Evolutionary conservation across 2,797 vertebrate genomes (phyloP), one percentile per base, ranked within the genome.

Genomic region (Psittacula derbiana): DNA sequence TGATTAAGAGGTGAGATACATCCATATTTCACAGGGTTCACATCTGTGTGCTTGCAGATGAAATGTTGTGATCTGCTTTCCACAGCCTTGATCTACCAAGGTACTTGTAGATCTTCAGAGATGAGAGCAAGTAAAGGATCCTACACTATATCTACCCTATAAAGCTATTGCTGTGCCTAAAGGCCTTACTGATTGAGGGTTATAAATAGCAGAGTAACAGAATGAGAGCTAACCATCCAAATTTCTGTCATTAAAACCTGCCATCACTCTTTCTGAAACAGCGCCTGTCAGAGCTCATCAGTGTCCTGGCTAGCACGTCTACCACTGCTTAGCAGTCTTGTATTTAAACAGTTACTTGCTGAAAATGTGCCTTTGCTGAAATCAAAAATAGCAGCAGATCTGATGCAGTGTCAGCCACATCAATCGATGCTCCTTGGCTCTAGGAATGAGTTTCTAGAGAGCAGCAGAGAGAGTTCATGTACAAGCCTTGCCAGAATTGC

Each of bases 381-480:
- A 84, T 81, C 1, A 81, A 88, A 93, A 96, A 72, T 44, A 95
- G 53, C 62, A 69, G 53, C 58, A 69, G 43, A 55, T 53, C 46
- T 76, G 55, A 66, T 50, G 52, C 40, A 75, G 50, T 36, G 31
- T 2, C 4, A 79, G 11, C n/a, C 55, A 27, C 49, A 79, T 55
- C 58, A 46, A 15, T 23, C 52, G 19, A 7, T 58, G 57, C 4
- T 86, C 49, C 11, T 47, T 64, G 24, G 43, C 14, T 81, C 21
- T 38, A 10, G 17, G 40, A 74, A 66, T 11, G 15, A 80, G 12
- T 52, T 84, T 73, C 23, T 70, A 11, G 58, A 65, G 57, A 80
- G 53, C 2, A 23, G 43, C 17, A 73, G 23, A 67, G 36, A 80
- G 15, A 41, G 5, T 2, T 2, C 11, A 23, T 0, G 1, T 33